Percentiles rank a stretch among this genome's conserved stretches.
Evolutionary conservation across 53 echinoderm and acorn worm genomes (phyloP).

Genomic region (Zoroaster sp.): DNA sequence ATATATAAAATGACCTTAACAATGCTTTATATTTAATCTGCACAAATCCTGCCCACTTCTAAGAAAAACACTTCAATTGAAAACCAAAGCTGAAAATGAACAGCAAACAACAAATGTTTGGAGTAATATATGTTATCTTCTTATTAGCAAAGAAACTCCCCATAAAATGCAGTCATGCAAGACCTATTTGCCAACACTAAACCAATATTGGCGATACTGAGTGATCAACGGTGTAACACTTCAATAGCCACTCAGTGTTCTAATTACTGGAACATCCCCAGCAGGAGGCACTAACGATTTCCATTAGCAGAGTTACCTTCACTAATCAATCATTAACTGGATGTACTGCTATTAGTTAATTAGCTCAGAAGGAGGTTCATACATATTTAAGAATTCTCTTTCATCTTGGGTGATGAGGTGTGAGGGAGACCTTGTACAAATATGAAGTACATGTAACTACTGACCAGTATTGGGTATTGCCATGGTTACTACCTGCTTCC

Average conservation of each 20-base stretch:
- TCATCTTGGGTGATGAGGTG: no score
- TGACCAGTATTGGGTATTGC: no score
- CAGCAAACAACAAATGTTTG: neutral
- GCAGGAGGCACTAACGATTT: neutral
- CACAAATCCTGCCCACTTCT: no score
- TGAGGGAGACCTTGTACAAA: no score
- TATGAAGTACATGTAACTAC: no score
- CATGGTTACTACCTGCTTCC: no score
- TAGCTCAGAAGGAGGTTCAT: neutral
- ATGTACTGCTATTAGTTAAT: neutral
- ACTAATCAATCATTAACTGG: constrained; percentile 23
- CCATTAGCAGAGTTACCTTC: neutral
- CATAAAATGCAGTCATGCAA: neutral
- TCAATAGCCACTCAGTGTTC: constrained; percentile 14
- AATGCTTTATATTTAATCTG: no score
- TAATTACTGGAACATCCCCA: neutral
- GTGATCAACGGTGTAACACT: constrained; percentile 15
- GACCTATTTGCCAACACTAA: neutral
- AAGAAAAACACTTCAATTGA: neutral
- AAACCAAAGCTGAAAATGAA: neutral
- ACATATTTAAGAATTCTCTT: neutral
- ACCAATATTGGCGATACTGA: neutral
- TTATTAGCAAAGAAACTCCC: neutral
- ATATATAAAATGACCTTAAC: no score
- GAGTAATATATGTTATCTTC: neutral